Conservation (phyloP, 1,140 invertebrate species). For the Caenorhabditis brenneri region DNA sequence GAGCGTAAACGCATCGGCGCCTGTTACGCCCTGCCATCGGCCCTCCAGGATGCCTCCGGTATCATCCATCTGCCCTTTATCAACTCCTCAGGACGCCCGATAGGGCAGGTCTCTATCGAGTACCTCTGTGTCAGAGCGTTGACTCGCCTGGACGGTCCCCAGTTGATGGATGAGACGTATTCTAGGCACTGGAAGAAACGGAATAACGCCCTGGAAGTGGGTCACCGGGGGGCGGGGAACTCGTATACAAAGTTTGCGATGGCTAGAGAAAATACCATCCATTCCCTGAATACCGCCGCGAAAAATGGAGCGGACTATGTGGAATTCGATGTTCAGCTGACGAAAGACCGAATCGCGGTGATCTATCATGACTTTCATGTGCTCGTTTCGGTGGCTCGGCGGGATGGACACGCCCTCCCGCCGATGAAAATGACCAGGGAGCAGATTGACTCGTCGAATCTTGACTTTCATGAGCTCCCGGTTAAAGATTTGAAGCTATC, state of each 20-base stretch:
- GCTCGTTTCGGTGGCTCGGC: slow-evolving; percentile 66
- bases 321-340: slow-evolving; percentile 71
- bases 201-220: slow-evolving; percentile 64
- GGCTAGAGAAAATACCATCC: slow-evolving; percentile 68
- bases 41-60: slow-evolving; percentile 65
- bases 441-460: slow-evolving; percentile 14
- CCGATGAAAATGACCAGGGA: not conserved
- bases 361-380: slow-evolving; percentile 71
- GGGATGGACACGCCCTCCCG: not conserved
- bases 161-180: slow-evolving; percentile 62
- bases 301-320: slow-evolving; percentile 69
- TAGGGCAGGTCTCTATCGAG: slow-evolving; percentile 65
- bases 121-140: slow-evolving; percentile 67
- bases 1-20: slow-evolving; percentile 58
- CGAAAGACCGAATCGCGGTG: slow-evolving; percentile 67
- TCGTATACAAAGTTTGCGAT: slow-evolving; percentile 70
- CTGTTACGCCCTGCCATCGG: slow-evolving; percentile 68
- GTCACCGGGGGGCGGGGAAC: slow-evolving; percentile 69
- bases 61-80: slow-evolving; percentile 65
- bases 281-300: slow-evolving; percentile 68
- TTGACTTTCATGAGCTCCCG: slow-evolving; percentile 68
- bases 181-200: slow-evolving; percentile 70
- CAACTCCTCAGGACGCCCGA: slow-evolving; percentile 62
- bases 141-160: slow-evolving; percentile 43
- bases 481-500: slow-evolving; percentile 68